Evolutionary conservation across 2,797 vertebrate genomes (phyloP), one percentile per base, ranked within the genome.

Genomic region (Peromyscus eremicus): DNA sequence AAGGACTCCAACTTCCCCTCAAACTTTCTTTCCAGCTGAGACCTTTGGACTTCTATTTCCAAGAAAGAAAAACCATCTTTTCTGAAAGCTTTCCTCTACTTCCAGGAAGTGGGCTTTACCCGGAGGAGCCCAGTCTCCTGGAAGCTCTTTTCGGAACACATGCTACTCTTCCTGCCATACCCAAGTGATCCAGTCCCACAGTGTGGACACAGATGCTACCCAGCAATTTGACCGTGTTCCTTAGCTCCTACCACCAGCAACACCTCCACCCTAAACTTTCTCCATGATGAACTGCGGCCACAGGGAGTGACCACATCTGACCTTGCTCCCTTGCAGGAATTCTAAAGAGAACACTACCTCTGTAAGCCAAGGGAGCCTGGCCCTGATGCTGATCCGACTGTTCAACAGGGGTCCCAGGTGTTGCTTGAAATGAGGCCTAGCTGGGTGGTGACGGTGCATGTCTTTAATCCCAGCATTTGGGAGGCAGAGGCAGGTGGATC

Each of bases 61-160:
- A 52, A 82, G 80, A 43, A 89, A 52, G 34, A 52, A 77, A 80
- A 77, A n/a, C 89, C 34, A 55, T 57, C 60, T 89, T 89, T 89
- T 89, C 19, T 23, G 40, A 32, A 7, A 83, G n/a, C 25, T 40
- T 82, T 71, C 62, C 40, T 94, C 34, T 2, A 1, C 46, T 75
- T 90, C 40, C 34, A 64, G 57, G 66, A 90, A 70, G 46, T 32
- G 57, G 55, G 27, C 68, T 62, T 57, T 64, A 16, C 46, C 37
- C 40, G 0, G 19, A 86, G 23, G 40, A 87, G 14, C 71, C 32
- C 0, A 16, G 37, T 68, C 29, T 70, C 70, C 66, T 23, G 12
- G 19, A 64, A 23, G 68, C 32, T 68, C 40, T 68, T 27, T 70
- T 57, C 16, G 2, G 49, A 82, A 81, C 12, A 43, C 40, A 27